These are phyloP conservation scores for Sturnus vulgaris DNA, from an alignment of 2,113 vertebrate genomes.

Conservation along the genomic window DNA sequence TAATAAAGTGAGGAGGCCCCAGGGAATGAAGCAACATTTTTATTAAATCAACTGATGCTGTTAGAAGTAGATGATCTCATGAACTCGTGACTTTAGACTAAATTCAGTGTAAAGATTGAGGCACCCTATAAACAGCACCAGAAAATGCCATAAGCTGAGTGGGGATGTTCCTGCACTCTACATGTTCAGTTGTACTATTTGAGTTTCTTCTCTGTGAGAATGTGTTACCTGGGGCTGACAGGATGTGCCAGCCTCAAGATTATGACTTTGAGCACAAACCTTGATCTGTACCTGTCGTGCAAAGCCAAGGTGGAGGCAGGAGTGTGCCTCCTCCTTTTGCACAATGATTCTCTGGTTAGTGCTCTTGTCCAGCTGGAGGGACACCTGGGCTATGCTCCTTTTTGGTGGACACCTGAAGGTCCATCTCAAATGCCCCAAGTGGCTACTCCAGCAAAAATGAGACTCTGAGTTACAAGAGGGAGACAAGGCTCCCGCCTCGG, in stretches of 20 bases:
- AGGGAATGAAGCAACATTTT: neutral
- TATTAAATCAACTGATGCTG: neutral
- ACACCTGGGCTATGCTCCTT: neutral
- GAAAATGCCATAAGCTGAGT: neutral
- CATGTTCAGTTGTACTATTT: neutral
- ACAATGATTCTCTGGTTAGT: fast-evolving
- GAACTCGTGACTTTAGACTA: neutral
- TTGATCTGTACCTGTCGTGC: neutral
- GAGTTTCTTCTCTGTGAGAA: neutral
- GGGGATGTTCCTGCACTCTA: neutral
- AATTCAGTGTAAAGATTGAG: neutral
- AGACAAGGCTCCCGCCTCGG: neutral
- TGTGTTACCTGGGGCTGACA: neutral
- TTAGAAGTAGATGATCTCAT: neutral
- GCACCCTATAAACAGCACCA: neutral
- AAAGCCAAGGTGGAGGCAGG: neutral
- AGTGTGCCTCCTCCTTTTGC: neutral
- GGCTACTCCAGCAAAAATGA: neutral
- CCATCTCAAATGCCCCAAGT: neutral
- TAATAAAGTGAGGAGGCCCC: neutral
- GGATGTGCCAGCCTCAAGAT: neutral
- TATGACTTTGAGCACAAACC: neutral
- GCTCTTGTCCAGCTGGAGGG: neutral
- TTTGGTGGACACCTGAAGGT: neutral
- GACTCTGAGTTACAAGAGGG: neutral